Evolutionary conservation across 2,113 vertebrate genomes (phyloP).

Genomic region (Anguilla japonica): DNA sequence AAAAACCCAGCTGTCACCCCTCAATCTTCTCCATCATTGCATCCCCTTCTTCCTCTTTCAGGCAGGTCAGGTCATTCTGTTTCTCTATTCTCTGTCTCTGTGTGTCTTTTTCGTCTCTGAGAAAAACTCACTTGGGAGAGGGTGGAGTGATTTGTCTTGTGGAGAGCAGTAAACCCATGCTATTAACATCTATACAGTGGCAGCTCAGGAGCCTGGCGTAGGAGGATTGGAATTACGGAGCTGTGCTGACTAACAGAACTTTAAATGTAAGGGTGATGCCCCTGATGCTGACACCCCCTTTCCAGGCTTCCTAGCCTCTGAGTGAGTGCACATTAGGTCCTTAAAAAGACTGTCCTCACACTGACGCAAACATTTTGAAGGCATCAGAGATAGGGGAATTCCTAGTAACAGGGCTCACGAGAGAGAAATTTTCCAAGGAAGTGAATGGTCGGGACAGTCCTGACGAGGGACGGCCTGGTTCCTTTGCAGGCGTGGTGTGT

Average conservation of each 20-base stretch:
- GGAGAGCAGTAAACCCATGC: neutral
- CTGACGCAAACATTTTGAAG: neutral
- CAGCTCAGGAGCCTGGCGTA: constrained; percentile 14
- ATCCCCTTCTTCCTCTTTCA: neutral
- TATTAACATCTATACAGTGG: constrained; percentile 32
- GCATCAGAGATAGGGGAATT: neutral
- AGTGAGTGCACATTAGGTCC: neutral
- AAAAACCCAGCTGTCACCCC: neutral
- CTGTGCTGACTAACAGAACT: constrained; percentile 18
- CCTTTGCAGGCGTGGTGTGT: too few species aligned
- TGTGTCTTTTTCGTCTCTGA: neutral
- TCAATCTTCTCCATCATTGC: neutral
- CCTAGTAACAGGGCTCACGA: too few species aligned
- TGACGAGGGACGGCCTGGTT: too few species aligned
- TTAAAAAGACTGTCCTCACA: neutral
- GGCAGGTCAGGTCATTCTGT: neutral
- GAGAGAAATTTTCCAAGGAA: too few species aligned
- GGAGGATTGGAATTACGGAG: constrained; percentile 12
- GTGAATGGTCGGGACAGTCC: too few species aligned
- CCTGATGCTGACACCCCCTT: neutral
- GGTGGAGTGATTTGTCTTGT: neutral
- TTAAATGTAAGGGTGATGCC: constrained; percentile 4
- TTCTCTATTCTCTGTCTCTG: neutral
- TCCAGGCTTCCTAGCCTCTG: neutral
- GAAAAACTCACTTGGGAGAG: neutral